Base-by-base conservation (phyloP, 2,797 vertebrate species). In the Phoxinus dragarum region DNA sequence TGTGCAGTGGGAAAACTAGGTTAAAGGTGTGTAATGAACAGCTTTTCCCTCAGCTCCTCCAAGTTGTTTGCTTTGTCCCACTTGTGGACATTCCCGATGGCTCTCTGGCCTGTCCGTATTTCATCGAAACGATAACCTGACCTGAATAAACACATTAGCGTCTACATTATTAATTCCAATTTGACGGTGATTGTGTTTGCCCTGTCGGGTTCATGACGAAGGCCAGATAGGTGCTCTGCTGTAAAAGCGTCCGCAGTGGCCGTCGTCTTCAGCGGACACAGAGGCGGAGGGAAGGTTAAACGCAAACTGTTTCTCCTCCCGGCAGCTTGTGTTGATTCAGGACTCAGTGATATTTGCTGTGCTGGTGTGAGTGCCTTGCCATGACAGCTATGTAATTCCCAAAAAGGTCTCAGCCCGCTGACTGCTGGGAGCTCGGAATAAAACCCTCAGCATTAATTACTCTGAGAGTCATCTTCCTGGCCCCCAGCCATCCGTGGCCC, bases 141-240 rank as follows among this genome's bases (percentile, higher is more conserved):
- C 91, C 86, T 91, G 89, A 92, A 92, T 92, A 91, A 91, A 94
- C 91, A 94, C 89, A 92, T 94, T 92, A 94, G 82, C 87, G 88
- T 90, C 88, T 93, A 92, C 93, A 94, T 94, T 94, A 94, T 94
- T 94, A 91, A 94, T 94, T 94, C 91, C 93, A 93, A 93, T 94
- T 92, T 93, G 17, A 88, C 88, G 64, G 56, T 75, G 86, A 92
- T 90, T 90, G 72, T 91, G 91, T 94, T 92, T 93, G 91, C 90
- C 87, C 88, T 81, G 81, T 79, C 34, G 72, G 67, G 47, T 87
- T 86, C 71, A 88, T 82, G 88, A 88, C 84, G 38, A 87, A 89
- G 93, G 91, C 93, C 91, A 91, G 84, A 89, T 76, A 77, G 81
- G 84, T 82, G 82, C 85, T 87, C 66, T 76, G 80, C 82, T 84